Evolutionary conservation across 2,797 vertebrate species (phyloP), one percentile per base, ranked within the genome.

Genomic region (Octomys mimax): DNA sequence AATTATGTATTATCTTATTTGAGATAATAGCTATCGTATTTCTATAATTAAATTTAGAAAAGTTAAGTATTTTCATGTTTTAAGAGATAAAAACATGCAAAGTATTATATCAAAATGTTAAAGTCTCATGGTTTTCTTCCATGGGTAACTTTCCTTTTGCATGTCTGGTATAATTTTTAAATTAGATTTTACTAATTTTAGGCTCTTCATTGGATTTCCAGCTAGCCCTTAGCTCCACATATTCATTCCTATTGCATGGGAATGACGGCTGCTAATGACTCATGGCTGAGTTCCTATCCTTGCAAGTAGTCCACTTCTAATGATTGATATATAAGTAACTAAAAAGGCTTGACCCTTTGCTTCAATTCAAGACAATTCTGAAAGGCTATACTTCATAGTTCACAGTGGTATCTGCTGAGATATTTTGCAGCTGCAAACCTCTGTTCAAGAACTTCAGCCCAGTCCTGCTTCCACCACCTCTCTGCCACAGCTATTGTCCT

Each of bases 101-200:
- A 90, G 24, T 85, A 82, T 13, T 78, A 87, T 77, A 87, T 94
- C 61, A 93, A 68, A 94, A 83, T 89, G 16, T 83, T 66, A 80
- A 95, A 92, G 54, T 54, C 5, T 12, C 21, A 92, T 87, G 39
- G 28, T 64, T 90, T 70, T 88, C 36, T 80, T 64, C 31, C 54
- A 71, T 18, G 73, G 28, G 13, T 83, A 93, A 81, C 66, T 18
- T 90, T 36, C 54, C 33, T 87, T 95, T 64, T 90, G 19, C 59
- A 21, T 82, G 21, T 87, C 68, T 87, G 12, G n/a, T 89, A 12
- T 21, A 73, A 39, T 80, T 91, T 96, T 92, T 70, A 78, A 86
- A 84, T 73, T 70, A 70, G 42, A 86, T 52, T 61, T 86, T 79
- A 52, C 62, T 82, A 26, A 54, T 21, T 87, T 68, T 75, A 61